A percentile compares a stretch with the other conserved stretches of the same genome.
These are phyloP conservation scores for Parazoanthus swiftii DNA, from an alignment of 92 coral and sea anemone species.

Conservation along the genomic window DNA sequence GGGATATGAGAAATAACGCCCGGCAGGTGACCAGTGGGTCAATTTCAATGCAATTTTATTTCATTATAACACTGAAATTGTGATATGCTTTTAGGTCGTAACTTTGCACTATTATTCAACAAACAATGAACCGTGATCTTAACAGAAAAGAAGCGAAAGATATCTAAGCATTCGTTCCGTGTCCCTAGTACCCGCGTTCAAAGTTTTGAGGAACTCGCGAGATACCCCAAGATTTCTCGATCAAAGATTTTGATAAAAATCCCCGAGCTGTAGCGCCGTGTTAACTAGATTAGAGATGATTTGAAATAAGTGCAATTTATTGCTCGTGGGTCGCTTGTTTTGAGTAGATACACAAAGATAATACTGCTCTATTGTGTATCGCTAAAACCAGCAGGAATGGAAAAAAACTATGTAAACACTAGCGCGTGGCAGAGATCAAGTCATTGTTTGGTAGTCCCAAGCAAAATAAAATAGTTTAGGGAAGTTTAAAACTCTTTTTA, in stretches of 20 bases:
- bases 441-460: constrained; percentile 30
- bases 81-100: constrained; percentile 57
- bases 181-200: constrained; percentile 13
- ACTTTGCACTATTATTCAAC: constrained; percentile 52
- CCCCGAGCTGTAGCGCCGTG: constrained; percentile 49
- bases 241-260: background rate
- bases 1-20: background rate
- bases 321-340: constrained; percentile 60
- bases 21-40: constrained; percentile 44
- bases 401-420: constrained; percentile 57
- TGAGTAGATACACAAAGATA: constrained; percentile 76
- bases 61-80: constrained; percentile 47
- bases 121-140: constrained; percentile 58
- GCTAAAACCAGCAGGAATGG: constrained; percentile 38
- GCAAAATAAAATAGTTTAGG: constrained; percentile 11
- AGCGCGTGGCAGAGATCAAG: constrained; percentile 72
- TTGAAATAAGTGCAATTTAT: constrained; percentile 67
- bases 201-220: background rate
- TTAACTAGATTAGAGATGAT: constrained; percentile 80
- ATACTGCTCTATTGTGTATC: constrained; percentile 55
- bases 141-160: constrained; percentile 60
- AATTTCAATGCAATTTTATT: constrained; percentile 46
- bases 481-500: background rate
- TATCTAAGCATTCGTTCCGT: constrained; percentile 33
- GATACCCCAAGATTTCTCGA: background rate